phyloP scores from a whole-genome alignment of 2,113 vertebrate genomes.

The Oplegnathus fasciatus region DNA sequence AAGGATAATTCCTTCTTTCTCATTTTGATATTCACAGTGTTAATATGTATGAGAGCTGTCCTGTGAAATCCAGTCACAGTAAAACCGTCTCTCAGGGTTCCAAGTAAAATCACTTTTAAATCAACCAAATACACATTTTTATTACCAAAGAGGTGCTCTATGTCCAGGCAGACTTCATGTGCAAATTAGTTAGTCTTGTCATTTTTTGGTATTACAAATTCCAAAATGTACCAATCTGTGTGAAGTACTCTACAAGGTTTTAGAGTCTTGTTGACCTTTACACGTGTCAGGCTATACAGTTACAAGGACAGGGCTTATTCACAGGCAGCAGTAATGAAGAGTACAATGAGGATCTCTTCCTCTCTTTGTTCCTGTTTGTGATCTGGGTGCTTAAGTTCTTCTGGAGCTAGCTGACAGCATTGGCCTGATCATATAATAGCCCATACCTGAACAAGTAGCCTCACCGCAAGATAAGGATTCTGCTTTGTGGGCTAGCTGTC shows the following conservation, averaged over 20 bases:
- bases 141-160: neutral
- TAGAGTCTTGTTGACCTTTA: conserved; percentile 55
- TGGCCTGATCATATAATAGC: neutral
- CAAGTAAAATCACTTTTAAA: neutral
- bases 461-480: neutral
- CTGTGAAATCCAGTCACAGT: neutral
- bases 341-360: neutral
- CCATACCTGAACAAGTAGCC: neutral
- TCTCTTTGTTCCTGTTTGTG: neutral
- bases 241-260: conserved; percentile 1
- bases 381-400: neutral
- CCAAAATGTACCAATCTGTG: conserved; percentile 12
- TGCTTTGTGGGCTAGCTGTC: conserved; percentile 8
- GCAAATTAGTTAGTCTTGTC: conserved; percentile 2
- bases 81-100: neutral
- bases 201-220: conserved; percentile 15
- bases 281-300: conserved; percentile 1
- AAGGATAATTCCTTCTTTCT: neutral
- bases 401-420: neutral
- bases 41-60: conserved; percentile 9
- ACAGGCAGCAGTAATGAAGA: neutral
- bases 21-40: neutral
- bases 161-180: neutral
- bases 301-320: neutral
- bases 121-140: neutral